Conservation (phyloP, 1,140 invertebrate species). For the Lepidurus couesii region DNA sequence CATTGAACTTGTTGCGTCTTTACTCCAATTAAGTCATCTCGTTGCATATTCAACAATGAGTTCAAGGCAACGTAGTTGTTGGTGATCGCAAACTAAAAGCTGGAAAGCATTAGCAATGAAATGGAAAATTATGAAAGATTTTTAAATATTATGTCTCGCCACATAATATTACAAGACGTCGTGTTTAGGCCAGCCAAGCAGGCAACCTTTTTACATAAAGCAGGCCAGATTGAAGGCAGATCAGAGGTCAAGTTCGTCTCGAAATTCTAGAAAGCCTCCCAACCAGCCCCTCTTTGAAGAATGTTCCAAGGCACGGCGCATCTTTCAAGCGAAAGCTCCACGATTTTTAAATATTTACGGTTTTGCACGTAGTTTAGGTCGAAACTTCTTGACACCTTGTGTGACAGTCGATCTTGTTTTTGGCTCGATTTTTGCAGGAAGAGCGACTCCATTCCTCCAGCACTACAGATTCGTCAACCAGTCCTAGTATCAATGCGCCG, state of each 20-base stretch:
- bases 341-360: constrained; percentile 20
- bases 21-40: no score
- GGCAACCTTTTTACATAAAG: not conserved
- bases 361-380: not conserved
- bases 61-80: no score
- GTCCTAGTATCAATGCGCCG: not conserved
- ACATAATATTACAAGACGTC: not conserved
- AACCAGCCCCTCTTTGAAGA: not conserved
- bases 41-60: no score
- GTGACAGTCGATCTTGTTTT: not conserved
- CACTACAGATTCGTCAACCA: not conserved
- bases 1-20: no score
- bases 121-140: not conserved
- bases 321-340: not conserved
- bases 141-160: not conserved
- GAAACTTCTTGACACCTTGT: not conserved
- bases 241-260: constrained; percentile 21
- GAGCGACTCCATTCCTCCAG: not conserved
- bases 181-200: constrained; percentile 3
- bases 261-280: constrained; percentile 21
- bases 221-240: constrained; percentile 2
- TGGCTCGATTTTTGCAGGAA: not conserved
- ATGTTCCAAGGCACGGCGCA: not conserved
- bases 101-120: not conserved
- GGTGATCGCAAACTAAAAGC: not conserved